These are phyloP conservation scores for Agriopis aurantiaria DNA, from an alignment of 2,888 invertebrate genomes.

Conservation along the genomic window DNA sequence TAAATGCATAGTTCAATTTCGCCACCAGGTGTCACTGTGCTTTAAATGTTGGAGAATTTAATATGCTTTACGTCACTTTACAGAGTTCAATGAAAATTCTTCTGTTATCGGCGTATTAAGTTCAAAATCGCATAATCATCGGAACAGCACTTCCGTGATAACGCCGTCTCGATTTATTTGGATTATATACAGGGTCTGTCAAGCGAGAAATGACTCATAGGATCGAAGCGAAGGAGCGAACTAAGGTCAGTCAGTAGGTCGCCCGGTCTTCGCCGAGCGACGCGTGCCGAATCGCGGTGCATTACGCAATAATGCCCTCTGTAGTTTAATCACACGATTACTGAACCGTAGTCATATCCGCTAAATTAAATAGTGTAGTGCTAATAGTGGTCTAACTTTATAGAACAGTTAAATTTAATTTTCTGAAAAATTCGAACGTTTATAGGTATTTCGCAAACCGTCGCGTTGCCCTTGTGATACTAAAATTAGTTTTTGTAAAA, in stretches of 20 bases:
- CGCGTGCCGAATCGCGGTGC: slow-evolving; percentile 44
- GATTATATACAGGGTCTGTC: slow-evolving; percentile 48
- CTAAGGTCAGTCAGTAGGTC: slow-evolving; percentile 57
- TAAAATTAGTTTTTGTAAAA: slow-evolving; percentile 66
- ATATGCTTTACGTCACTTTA: slow-evolving; percentile 22
- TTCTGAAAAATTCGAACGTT: slow-evolving; percentile 38
- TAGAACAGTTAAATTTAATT: slow-evolving; percentile 40
- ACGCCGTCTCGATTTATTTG: slow-evolving; percentile 25
- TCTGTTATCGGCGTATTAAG: slow-evolving; percentile 26
- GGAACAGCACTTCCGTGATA: slow-evolving; percentile 9
- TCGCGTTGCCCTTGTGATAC: slow-evolving; percentile 61
- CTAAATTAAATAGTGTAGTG: slow-evolving; percentile 67
- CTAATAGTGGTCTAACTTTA: slow-evolving; percentile 64
- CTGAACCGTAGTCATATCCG: slow-evolving; percentile 50
- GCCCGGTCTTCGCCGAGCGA: slow-evolving; percentile 55
- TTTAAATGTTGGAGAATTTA: slow-evolving; percentile 7
- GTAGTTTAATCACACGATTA: slow-evolving; percentile 55
- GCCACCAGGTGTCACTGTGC: slow-evolving; percentile 52
- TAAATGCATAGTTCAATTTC: slow-evolving; percentile 26
- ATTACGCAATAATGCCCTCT: slow-evolving; percentile 56
- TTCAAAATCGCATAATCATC: slow-evolving; percentile 30
- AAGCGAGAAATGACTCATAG: slow-evolving; percentile 61
- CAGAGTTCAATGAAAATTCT: slow-evolving; percentile 24
- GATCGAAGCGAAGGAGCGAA: slow-evolving; percentile 65
- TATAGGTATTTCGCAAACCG: slow-evolving; percentile 46